These are phyloP conservation scores for Calliscelio sp. DNA, from an alignment of 2,888 invertebrate genomes.

Conservation along the genomic window DNA sequence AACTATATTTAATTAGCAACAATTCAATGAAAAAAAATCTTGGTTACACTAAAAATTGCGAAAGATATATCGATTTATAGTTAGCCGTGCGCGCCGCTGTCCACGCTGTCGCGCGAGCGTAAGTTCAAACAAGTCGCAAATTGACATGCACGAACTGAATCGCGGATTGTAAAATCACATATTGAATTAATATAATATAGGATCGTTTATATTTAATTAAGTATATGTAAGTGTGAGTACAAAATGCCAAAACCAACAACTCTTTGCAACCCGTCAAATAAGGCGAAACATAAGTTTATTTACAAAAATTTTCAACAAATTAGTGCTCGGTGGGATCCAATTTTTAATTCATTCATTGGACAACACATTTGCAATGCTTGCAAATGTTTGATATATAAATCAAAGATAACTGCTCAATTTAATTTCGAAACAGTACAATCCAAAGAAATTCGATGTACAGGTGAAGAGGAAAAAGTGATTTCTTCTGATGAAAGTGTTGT, in stretches of 20 bases:
- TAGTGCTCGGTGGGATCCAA: conserved; percentile 16
- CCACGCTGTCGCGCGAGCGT: too few species aligned
- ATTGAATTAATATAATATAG: too few species aligned
- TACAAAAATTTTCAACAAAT: conserved; percentile 21
- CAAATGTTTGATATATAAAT: conserved; percentile 26
- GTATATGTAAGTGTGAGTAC: background rate
- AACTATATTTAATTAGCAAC: too few species aligned
- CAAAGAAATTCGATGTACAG: background rate
- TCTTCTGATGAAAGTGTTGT: background rate
- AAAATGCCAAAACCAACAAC: conserved; percentile 15
- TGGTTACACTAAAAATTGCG: too few species aligned
- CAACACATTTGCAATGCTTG: conserved; percentile 40
- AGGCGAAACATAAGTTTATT: background rate
- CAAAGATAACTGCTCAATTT: background rate
- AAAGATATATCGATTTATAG: too few species aligned
- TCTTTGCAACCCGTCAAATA: conserved; percentile 36
- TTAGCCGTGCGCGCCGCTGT: too few species aligned
- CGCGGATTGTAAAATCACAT: too few species aligned
- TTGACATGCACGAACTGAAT: too few species aligned
- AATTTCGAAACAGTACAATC: background rate
- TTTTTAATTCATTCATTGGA: conserved; percentile 4
- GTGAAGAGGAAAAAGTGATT: background rate
- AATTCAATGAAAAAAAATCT: too few species aligned
- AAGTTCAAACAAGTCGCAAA: too few species aligned
- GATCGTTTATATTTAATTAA: too few species aligned